Base-by-base conservation (phyloP, 2,113 vertebrate species). In the Hepsetus odoe region DNA sequence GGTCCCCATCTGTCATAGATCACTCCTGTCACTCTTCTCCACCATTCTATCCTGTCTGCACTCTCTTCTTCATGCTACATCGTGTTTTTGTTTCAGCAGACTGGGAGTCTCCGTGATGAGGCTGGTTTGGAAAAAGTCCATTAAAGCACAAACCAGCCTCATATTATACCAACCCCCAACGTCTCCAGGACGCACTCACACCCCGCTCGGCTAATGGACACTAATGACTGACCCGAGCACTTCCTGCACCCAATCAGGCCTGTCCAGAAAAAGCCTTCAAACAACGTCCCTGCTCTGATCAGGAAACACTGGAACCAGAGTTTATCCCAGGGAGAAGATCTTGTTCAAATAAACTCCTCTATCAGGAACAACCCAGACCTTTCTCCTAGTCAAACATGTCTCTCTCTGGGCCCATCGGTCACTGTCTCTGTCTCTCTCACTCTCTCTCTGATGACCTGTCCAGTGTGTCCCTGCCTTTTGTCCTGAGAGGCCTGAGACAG, bases 211-310 rank as follows among this genome's bases (percentile, higher is more conserved):
- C 28, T 65, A 65, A 65, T 65, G 61, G 35, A 33, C 61, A n/a
- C 18, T 65, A 53, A 49, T 44, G 62, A 24, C 72, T 2, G n/a
- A 33, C 32, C 28, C 32, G 33, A 65, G 61, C 28, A 35, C 35
- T 75, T 75, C 73, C 61, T 22, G 44, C 5, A 32, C 12, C n/a
- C 51, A 65, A 66, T 66, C 61, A 55, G 73, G 9, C 8, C 40
- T 38, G 9, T 3, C 64, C 20, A 24, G 9, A 32, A 33, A 38
- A 46, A 20, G 0, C 13, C 4, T 49, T 24, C 28, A 42, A 22
- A 32, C 30, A n/a, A 32, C 13, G 24, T 26, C 32, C 22, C 7
- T 65, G 33, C 20, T 38, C 30, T 64, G 32, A 65, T 65, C 22
- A 65, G 18, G 33, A 38, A 35, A n/a, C 18, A 65, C 8, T n/a